Base-by-base conservation (phyloP, 2,113 vertebrate species). In the Labrus mixtus region DNA sequence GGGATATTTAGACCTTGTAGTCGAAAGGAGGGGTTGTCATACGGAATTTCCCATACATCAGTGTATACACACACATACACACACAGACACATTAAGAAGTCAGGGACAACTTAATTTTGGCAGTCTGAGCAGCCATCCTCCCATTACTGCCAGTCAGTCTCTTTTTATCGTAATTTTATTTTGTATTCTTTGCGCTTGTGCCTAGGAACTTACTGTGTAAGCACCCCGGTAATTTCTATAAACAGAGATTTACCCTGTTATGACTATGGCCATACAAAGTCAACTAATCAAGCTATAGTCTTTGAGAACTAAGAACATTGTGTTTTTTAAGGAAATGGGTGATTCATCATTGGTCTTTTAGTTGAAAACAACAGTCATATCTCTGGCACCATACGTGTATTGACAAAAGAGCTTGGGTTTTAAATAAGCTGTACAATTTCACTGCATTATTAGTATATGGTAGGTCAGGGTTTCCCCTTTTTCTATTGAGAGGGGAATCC, bases 11-110 rank as follows among this genome's bases (percentile, higher is more conserved):
- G 25, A 53, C 48, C 69, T 67, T 56, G 39, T 66, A 61, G 68
- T 61, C 73, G 56, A 77, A 84, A 68, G 73, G 68, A 75, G 62
- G 19, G 54, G 17, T 58, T 41, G 48, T 29, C 41, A 56, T 45
- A 80, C 58, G 88, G 86, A 84, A 84, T 84, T 83, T 79, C 66
- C 83, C 81, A 78, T 58, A 43, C 22, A 74, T 62, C 58, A 62
- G 5, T 48, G 84, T 62, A 62, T 45, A 68, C 45, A 68, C 74
- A 76, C 50, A 62, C 57, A 71, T 62, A 62, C 39, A 68, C 45
- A 68, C 74, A 76, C 50, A 62, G 54, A 71, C 22, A 57, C 55
- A 64, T 63, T 54, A 22, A 37, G 22, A 10, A 56, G 48, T 53
- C 41, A 75, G 15, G 0, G 7, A 61, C 36, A 62, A 8, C 54